Conservation (phyloP, 2,113 vertebrate genomes). For the Pelodiscus sinensis region DNA sequence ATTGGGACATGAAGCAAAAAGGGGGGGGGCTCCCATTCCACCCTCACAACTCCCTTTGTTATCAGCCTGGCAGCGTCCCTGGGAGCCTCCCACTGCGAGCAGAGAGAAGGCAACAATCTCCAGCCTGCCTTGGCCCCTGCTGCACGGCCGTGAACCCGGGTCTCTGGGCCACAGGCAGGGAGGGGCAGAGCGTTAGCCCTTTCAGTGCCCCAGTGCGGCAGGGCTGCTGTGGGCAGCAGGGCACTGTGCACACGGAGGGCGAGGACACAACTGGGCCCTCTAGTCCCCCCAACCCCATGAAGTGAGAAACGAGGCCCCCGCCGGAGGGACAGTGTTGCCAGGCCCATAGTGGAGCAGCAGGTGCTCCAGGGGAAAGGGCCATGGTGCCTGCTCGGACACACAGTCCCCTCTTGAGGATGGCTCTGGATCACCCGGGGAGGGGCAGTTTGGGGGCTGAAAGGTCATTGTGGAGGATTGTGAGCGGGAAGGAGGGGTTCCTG, state of each 20-base stretch:
- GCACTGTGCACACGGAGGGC: neutral
- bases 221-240: neutral
- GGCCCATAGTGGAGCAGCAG: rapidly evolving
- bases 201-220: neutral
- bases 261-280: neutral
- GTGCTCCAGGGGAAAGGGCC: rapidly evolving
- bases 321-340: neutral
- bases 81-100: constrained; percentile 3
- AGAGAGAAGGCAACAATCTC: neutral
- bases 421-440: neutral
- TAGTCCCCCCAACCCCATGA: neutral
- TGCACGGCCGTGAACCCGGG: neutral
- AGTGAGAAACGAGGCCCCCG: neutral
- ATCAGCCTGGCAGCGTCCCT: constrained; percentile 4
- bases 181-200: neutral
- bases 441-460: neutral
- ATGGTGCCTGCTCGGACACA: neutral
- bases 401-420: no score
- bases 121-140: neutral
- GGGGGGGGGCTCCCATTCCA: constrained; percentile 3
- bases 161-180: neutral
- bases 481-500: neutral
- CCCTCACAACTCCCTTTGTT: neutral
- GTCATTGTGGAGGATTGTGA: neutral
- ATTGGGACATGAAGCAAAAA: constrained; percentile 41